A percentile compares a stretch with the other conserved stretches of the same genome.
These are phyloP conservation scores for Noctua comes DNA, from an alignment of 2,888 invertebrate species.

Conservation along the genomic window DNA sequence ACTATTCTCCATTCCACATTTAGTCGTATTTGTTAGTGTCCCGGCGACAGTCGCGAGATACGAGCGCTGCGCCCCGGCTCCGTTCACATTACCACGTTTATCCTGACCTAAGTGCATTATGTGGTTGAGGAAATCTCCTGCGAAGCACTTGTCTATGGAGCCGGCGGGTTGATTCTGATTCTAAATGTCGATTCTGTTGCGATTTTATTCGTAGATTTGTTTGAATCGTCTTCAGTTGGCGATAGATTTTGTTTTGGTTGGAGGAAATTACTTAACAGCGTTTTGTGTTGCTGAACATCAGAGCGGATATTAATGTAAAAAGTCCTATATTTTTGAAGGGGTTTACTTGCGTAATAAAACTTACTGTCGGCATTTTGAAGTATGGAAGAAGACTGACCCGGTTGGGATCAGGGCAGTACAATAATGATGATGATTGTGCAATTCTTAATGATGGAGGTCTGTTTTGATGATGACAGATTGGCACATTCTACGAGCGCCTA, in stretches of 20 bases:
- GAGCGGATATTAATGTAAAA: background rate
- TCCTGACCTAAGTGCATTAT: conserved; percentile 78
- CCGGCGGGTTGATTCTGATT: conserved; percentile 63
- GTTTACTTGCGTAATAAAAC: background rate
- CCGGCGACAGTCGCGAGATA: conserved; percentile 52
- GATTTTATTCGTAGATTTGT: conserved; percentile 4
- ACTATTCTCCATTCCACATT: conserved; percentile 29
- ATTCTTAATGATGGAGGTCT: background rate
- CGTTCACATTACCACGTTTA: conserved; percentile 73
- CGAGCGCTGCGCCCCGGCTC: conserved; percentile 42
- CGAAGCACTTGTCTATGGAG: conserved; percentile 71
- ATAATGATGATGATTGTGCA: background rate
- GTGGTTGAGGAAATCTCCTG: conserved; percentile 76
- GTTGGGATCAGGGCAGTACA: background rate
- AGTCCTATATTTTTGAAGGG: background rate
- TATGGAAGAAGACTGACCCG: background rate
- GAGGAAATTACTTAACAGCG: background rate
- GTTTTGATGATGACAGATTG: background rate
- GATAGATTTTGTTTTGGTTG: background rate
- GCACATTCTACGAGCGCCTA: background rate
- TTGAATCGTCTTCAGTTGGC: background rate
- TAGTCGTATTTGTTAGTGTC: conserved; percentile 37
- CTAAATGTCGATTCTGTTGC: conserved; percentile 24
- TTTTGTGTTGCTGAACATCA: background rate
- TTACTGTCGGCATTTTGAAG: background rate